Percentiles rank a stretch among this genome's conserved stretches.
Conservation (phyloP, 2,888 invertebrate species). For the Andrena marginata region DNA sequence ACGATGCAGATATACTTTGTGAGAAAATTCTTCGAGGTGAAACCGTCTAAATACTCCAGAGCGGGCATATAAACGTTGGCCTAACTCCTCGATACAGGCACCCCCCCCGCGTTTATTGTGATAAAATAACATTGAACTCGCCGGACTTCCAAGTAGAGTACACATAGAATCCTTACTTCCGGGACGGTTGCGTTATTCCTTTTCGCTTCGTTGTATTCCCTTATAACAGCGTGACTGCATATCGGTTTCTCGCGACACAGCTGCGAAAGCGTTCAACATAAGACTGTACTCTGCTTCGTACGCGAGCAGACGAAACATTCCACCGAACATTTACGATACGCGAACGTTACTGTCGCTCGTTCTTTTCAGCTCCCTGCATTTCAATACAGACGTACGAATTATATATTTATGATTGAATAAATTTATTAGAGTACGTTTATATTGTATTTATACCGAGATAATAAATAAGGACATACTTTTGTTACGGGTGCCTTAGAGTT, state of each 20-base stretch:
- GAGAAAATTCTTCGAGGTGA: conserved; percentile 94
- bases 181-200: neutral
- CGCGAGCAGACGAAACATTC: conserved; percentile 34
- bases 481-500: conserved; percentile 38
- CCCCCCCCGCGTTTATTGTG: neutral
- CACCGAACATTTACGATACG: conserved; percentile 17
- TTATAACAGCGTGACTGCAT: neutral
- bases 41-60: conserved; percentile 86
- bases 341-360: conserved; percentile 20
- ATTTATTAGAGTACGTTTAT: conserved; percentile 51
- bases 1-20: conserved; percentile 95
- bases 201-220: neutral
- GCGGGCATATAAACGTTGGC: conserved; percentile 77
- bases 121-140: neutral
- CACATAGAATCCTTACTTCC: neutral
- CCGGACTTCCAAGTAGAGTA: neutral
- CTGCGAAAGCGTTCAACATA: conserved; percentile 12
- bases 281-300: conserved; percentile 53
- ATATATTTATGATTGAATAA: conserved; percentile 47
- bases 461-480: conserved; percentile 67
- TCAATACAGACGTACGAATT: conserved; percentile 20
- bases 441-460: conserved; percentile 63
- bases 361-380: conserved; percentile 21
- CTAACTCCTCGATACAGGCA: neutral
- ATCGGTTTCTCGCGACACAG: neutral